phyloP scores from a whole-genome alignment of 2,888 invertebrate species.

The Aphodius granarius region DNA sequence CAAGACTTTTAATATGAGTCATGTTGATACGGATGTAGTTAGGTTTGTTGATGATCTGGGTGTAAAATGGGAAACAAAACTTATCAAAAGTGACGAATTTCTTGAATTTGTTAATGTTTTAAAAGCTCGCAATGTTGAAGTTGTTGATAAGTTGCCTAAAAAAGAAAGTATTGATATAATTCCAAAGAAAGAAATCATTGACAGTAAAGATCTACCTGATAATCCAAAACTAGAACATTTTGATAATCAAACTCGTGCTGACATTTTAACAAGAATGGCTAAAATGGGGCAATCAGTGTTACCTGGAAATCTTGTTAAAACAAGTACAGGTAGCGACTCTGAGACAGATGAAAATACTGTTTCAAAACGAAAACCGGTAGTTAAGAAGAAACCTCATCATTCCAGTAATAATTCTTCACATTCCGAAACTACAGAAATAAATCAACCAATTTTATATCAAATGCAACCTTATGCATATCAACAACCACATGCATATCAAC shows the following conservation, averaged over 20 bases:
- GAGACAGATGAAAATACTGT: not conserved
- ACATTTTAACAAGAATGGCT: constrained; percentile 60
- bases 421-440: not conserved
- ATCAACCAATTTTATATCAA: not conserved
- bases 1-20: constrained; percentile 34
- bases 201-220: not conserved
- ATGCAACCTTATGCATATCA: not conserved
- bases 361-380: not conserved
- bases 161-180: constrained; percentile 12
- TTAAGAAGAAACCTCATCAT: not conserved
- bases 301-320: constrained; percentile 35
- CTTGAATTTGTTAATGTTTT: constrained; percentile 37
- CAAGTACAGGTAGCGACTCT: not conserved
- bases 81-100: constrained; percentile 39
- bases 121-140: constrained; percentile 17
- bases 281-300: constrained; percentile 60
- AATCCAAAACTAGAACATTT: not conserved
- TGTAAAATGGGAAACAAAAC: constrained; percentile 46
- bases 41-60: constrained; percentile 44
- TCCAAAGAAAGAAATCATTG: not conserved
- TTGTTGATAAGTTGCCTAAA: not conserved
- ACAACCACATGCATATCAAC: constrained; percentile 36
- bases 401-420: not conserved
- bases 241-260: constrained; percentile 46
- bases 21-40: constrained; percentile 40